phyloP scores from a whole-genome alignment of 53 echinoderm and acorn worm species.

The Holothuria scabra region DNA sequence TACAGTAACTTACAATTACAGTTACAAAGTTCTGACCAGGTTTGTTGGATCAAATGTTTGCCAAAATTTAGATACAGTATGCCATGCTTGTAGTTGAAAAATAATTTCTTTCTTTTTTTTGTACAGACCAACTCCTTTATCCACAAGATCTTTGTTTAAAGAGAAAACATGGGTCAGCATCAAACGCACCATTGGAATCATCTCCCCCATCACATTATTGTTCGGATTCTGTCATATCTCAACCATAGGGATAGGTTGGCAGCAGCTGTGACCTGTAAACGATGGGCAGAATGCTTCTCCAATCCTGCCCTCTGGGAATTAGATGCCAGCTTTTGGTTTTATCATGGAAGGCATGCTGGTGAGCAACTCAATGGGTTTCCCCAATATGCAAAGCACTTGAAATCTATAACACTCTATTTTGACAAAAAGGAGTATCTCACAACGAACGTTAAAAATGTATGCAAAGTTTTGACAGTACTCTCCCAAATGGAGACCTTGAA shows the following conservation, averaged over 20 bases:
- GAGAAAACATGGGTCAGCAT: constrained; percentile 26
- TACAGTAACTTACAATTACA: too few species aligned
- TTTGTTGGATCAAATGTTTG: too few species aligned
- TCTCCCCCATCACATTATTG: constrained; percentile 88
- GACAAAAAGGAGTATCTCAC: constrained; percentile 68
- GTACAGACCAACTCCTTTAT: too few species aligned
- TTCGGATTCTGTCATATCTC: constrained; percentile 72
- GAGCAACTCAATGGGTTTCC: constrained; percentile 76
- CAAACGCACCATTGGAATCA: constrained; percentile 67
- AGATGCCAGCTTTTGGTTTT: constrained; percentile 74
- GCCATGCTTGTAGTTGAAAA: too few species aligned
- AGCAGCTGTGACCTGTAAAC: constrained; percentile 73
- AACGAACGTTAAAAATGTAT: constrained; percentile 77
- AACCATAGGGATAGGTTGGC: constrained; percentile 64
- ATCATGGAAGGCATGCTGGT: constrained; percentile 51
- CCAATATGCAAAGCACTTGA: constrained; percentile 77
- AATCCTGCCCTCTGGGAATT: constrained; percentile 78
- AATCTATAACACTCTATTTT: constrained; percentile 65
- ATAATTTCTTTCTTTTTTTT: too few species aligned
- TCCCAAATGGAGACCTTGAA: constrained; percentile 50
- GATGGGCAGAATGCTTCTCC: constrained; percentile 79
- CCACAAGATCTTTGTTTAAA: too few species aligned
- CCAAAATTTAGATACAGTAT: too few species aligned
- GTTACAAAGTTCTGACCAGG: too few species aligned
- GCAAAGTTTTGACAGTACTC: constrained; percentile 69